A percentile compares a stretch with the other conserved stretches of the same genome.
phyloP scores from a whole-genome alignment of 2,113 vertebrate genomes.

The Irena cyanogastra region DNA sequence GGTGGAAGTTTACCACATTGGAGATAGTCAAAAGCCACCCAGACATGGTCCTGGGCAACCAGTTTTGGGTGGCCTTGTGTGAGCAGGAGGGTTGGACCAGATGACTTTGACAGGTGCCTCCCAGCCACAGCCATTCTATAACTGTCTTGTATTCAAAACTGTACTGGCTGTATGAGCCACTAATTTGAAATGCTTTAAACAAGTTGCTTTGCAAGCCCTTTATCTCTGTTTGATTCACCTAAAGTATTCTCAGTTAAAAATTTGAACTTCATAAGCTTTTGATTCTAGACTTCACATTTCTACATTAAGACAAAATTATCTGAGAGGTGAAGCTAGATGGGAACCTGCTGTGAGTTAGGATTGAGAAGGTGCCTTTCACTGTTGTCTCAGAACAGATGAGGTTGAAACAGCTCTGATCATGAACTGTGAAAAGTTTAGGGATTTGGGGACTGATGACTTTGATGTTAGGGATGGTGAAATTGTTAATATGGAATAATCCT shows the following conservation, averaged over 20 bases:
- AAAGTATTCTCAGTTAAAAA: not conserved
- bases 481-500: not conserved
- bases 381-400: not conserved
- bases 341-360: not conserved
- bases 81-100: not conserved
- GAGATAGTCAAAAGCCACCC: not conserved
- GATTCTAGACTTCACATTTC: not conserved
- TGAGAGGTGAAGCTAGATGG: not conserved
- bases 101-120: not conserved
- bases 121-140: rapidly evolving
- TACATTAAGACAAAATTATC: not conserved
- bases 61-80: rapidly evolving
- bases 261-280: not conserved
- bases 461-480: not conserved
- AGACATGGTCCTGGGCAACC: rapidly evolving
- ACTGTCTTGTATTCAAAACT: not conserved
- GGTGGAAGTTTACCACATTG: not conserved
- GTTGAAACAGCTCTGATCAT: not conserved
- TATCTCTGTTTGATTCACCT: not conserved
- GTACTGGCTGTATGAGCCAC: not conserved
- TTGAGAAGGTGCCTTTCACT: not conserved
- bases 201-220: not conserved
- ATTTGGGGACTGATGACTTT: not conserved
- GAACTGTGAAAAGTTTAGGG: not conserved
- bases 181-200: not conserved